Base-by-base conservation (phyloP, 2,888 invertebrate genomes). In the Dasypogon diadema region DNA sequence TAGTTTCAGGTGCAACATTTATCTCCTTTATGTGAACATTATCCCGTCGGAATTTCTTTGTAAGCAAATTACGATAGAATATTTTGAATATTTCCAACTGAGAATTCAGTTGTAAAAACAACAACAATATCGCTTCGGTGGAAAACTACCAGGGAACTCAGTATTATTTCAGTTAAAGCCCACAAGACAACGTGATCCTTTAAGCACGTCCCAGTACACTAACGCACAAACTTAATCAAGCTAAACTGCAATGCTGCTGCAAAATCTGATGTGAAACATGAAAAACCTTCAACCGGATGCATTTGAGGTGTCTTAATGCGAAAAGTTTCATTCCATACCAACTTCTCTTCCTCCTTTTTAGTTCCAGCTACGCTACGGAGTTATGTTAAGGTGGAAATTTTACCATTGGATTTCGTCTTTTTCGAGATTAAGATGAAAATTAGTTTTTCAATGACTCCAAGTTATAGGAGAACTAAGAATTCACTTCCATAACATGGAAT, bases 271-370 rank as follows among this genome's bases (percentile, higher is more conserved):
- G 48, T 68, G 46, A 68, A 22, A 68, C 68, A 68, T 68, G 68
- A 68, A 68, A 68, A 68, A 68, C 68, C 68, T 68, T 24, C 51
- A 68, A 48, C 68, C 68, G 68, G 68, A 48, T 68, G 68, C 68
- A 68, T 68, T 68, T 68, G 68, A 48, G 68, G 68, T 68, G 68
- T 48, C 68, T 51, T 68, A 68, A 68, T 68, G 48, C 68, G 68
- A 68, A 68, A 68, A 68, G 24, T 68, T 68, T 63, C 63, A 63
- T 63, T 56, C 22, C 37, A 34, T 63, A 34, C 48, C 48, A n/a
- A 48, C 24, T 26, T 24, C 48, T 26, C 63, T 21, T 12, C 63
- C 37, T 42, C 63, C 63, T 37, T 42, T 42, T 48, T 30, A 24
- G 18, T n/a, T 34, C 26, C n/a, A 21, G 22, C 14, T 26, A 16